phyloP scores from a whole-genome alignment of 1,140 invertebrate genomes.

The Geopemphigus sp. region DNA sequence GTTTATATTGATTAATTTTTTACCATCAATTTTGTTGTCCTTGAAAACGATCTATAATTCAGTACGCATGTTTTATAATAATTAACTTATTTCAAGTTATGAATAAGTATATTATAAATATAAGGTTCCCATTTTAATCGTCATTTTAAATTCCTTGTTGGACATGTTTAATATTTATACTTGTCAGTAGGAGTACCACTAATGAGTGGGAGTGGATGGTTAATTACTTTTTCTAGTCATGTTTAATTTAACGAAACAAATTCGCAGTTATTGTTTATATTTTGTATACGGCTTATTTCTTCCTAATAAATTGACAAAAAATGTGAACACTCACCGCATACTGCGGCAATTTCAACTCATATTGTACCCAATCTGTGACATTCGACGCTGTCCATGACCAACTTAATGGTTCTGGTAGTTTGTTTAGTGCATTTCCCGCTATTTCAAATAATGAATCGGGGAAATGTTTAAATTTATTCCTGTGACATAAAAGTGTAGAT shows the following conservation, averaged over 20 bases:
- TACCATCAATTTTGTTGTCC: slow-evolving; percentile 15
- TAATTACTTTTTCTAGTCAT: too few relatives aligned
- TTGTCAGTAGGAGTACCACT: too few relatives aligned
- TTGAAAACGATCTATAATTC: slow-evolving; percentile 5
- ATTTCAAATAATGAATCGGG: slow-evolving; percentile 28
- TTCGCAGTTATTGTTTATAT: too few relatives aligned
- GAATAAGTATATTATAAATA: too few relatives aligned
- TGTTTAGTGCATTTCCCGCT: slow-evolving; percentile 21
- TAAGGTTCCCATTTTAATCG: too few relatives aligned
- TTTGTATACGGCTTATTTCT: too few relatives aligned
- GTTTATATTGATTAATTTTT: slow-evolving; percentile 34
- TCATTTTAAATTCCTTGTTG: too few relatives aligned
- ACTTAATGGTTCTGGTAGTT: slow-evolving; percentile 18
- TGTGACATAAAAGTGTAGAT: not conserved
- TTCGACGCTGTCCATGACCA: slow-evolving; percentile 36
- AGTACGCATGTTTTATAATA: not conserved
- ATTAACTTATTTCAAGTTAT: too few relatives aligned
- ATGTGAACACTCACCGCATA: slow-evolving; percentile 4
- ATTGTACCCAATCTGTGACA: slow-evolving; percentile 8
- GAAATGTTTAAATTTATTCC: not conserved
- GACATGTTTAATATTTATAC: too few relatives aligned
- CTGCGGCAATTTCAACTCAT: slow-evolving; percentile 18
- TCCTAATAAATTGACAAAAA: too few relatives aligned
- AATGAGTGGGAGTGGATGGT: too few relatives aligned
- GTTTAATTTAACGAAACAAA: too few relatives aligned